Evolutionary conservation across 2,797 vertebrate genomes (phyloP), one percentile per base, ranked within the genome.

Genomic region (Chelon auratus): DNA sequence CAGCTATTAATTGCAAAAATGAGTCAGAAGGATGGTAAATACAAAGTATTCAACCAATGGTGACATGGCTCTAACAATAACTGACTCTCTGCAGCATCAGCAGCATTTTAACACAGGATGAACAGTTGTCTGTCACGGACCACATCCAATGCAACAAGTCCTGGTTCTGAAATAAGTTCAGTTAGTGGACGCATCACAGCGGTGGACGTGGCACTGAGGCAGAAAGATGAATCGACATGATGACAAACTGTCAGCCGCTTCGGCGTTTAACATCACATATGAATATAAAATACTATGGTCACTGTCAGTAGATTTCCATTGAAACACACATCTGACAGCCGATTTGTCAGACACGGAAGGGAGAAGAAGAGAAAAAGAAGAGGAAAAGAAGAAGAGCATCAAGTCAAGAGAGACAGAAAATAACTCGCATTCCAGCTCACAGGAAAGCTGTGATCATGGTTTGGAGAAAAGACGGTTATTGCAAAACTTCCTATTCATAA

Each of bases 391-490:
- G 54, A 65, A 45, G 37, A 68, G 73, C 72, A 80, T 47, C 26
- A 2, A 72, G 70, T 72, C 72, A 51, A 78, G 62, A 85, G 82
- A 75, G 77, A 82, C 69, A 70, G 77, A 72, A 75, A 62, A 85
- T 78, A 80, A 24, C 58, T 78, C 37, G 3, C 73, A 77, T 89
- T 88, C 82, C 80, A 51, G 73, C 45, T 52, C 52, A 30, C 59
- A 48, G 24, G 30, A 80, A 80, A 70, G 83, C 90, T 89, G 85
- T 86, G 86, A 92, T 89, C 86, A 83, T 63, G 78, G 85, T 80
- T 78, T 59, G 54, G 81, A 86, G 81, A 85, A 84, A 84, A 78
- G 62, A 73, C 65, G 72, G 70, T 71, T 89, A 72, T 80, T 30
- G 26, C 72, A 70, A 72, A 86, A 82, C 75, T 63, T 81, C 62